Base-by-base conservation (phyloP, 2,888 invertebrate species). In the Lathronympha strigana region DNA sequence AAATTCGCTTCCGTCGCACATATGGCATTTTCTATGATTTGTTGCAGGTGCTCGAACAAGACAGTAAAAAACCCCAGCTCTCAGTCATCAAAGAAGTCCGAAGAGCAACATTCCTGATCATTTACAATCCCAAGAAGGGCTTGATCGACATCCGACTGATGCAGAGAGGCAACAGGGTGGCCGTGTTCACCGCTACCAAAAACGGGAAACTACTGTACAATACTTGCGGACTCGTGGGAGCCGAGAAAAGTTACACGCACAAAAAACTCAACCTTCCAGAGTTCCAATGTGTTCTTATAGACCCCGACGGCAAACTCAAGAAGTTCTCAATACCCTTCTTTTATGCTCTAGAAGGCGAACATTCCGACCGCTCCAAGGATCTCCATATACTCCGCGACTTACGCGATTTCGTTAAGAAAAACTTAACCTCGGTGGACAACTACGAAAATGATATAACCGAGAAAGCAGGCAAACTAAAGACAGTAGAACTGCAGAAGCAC, bases 91-190 rank as follows among this genome's bases (percentile, higher is more conserved):
- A 90, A 77, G 88, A 91, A 66, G 87, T 94, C 38, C 92, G 94
- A 74, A 93, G 94, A 63, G 95, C 95, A 0, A 90, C 97, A 54
- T 99, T 99, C 84, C 92, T 99, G 61, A 95, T 97, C 1, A 97
- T 99, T 70, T 99, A 98, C 86, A 97, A 98, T 5, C 97, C 98
- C 0, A 96, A 97, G 72, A 95, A 98, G 81, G 98, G 98, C 13
- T 94, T 98, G 5, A 93, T 99, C 61, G 99, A 99, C 86, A 97
- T 99, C 66, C 98, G 99, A 95, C 93, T 97, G 3, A 94, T 97
- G 77, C 97, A 98, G 80, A 95, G 96, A 80, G 98, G 99, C 0
- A 95, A 95, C 11, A 95, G 97, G 85, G 96, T 99, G 6, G 96
- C 97, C 13, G 97, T 97, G 0, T 99, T 98, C 82, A 96, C 96